phyloP scores from a whole-genome alignment of 2,113 vertebrate genomes.

The Callipepla californica region DNA sequence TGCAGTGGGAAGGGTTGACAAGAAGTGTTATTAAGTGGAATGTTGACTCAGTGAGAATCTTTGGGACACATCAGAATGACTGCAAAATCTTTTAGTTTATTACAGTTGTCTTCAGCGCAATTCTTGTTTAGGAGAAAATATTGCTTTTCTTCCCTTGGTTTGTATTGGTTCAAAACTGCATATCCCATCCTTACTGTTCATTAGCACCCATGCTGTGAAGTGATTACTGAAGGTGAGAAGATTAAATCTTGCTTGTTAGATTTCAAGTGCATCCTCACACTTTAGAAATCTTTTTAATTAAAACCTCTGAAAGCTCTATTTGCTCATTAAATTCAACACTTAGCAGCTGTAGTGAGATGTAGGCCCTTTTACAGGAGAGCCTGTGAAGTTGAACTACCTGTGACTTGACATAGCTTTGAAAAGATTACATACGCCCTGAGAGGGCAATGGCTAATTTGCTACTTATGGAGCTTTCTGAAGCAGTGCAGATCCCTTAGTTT shows the following conservation, averaged over 20 bases:
- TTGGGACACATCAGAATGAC: not conserved
- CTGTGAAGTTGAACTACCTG: not conserved
- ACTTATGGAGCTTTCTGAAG: not conserved
- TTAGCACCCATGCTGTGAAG: not conserved
- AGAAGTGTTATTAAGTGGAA: not conserved
- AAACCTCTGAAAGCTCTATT: slow-evolving; percentile 14
- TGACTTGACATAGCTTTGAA: not conserved
- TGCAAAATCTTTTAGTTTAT: not conserved
- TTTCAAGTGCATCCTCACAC: slow-evolving; percentile 28
- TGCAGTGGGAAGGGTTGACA: not conserved
- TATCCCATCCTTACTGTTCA: not conserved
- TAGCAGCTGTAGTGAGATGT: not conserved
- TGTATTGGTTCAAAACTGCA: not conserved
- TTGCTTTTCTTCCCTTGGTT: not conserved
- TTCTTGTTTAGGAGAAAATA: not conserved
- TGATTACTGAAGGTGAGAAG: slow-evolving; percentile 11
- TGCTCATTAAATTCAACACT: slow-evolving; percentile 18
- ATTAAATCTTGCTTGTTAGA: slow-evolving; percentile 23
- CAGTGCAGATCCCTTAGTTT: not conserved
- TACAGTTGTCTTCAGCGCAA: not conserved
- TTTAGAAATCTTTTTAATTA: slow-evolving; percentile 44
- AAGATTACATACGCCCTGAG: not conserved
- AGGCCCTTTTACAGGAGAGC: not conserved
- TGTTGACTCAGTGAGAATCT: not conserved
- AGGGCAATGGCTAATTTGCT: slow-evolving; percentile 26